A percentile compares a stretch with the other conserved stretches of the same genome.
These are phyloP conservation scores for Perizoma flavofasciatum DNA, from an alignment of 2,888 invertebrate genomes.

Conservation along the genomic window DNA sequence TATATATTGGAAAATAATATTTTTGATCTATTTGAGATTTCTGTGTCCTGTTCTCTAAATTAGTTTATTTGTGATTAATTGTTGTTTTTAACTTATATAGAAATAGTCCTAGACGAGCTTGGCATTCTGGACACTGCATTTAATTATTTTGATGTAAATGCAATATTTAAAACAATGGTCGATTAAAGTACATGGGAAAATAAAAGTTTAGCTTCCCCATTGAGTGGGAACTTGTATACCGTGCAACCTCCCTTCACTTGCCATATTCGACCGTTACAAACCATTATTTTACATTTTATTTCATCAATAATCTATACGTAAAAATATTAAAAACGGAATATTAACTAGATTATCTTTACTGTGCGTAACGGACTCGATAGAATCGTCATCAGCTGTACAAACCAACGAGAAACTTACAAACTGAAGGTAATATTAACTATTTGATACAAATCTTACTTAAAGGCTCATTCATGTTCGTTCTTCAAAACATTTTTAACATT, in stretches of 20 bases:
- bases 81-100: background rate
- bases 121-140: slow-evolving; percentile 3
- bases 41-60: background rate
- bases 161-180: background rate
- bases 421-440: slow-evolving; percentile 30
- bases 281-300: slow-evolving; percentile 53
- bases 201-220: slow-evolving; percentile 3
- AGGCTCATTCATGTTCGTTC: slow-evolving; percentile 28
- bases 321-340: slow-evolving; percentile 70
- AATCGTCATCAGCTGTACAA: slow-evolving; percentile 66
- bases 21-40: background rate
- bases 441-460: slow-evolving; percentile 32
- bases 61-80: background rate
- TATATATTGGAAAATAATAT: background rate
- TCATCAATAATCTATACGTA: slow-evolving; percentile 67
- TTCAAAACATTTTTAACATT: background rate
- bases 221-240: slow-evolving; percentile 9
- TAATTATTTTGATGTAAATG: slow-evolving; percentile 7
- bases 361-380: slow-evolving; percentile 71
- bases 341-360: slow-evolving; percentile 57
- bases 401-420: slow-evolving; percentile 45
- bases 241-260: slow-evolving; percentile 36
- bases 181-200: slow-evolving; percentile 1
- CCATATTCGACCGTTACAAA: slow-evolving; percentile 53
- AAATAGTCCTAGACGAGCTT: slow-evolving; percentile 12